Percentiles rank a stretch among this genome's conserved stretches.
Evolutionary conservation across 2,888 invertebrate species (phyloP).

Genomic region (Achlya flavicornis): DNA sequence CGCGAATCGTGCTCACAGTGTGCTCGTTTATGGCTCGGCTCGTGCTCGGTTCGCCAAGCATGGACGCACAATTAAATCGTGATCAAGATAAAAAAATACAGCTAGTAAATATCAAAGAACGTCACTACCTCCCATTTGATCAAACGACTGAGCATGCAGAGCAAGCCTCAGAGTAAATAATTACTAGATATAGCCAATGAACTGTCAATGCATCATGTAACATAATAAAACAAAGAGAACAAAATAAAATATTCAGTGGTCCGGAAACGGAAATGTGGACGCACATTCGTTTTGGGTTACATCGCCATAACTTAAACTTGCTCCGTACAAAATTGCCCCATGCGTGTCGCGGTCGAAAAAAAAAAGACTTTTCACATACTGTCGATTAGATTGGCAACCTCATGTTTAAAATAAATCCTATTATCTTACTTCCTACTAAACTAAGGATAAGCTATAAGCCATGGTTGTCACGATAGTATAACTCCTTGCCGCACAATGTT

Average conservation of each 20-base stretch:
- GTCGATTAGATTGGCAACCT: not conserved
- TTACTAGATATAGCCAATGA: not conserved
- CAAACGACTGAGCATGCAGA: not conserved
- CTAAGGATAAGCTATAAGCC: too few relatives aligned
- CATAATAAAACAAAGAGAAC: conserved; percentile 21
- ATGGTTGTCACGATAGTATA: too few relatives aligned
- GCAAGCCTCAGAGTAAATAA: too few relatives aligned
- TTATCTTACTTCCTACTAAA: too few relatives aligned
- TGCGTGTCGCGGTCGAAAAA: conserved; percentile 18
- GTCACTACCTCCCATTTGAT: not conserved
- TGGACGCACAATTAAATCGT: too few relatives aligned
- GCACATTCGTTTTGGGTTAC: conserved; percentile 40
- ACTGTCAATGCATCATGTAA: conserved; percentile 8
- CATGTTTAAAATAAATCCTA: not conserved
- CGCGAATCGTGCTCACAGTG: too few relatives aligned
- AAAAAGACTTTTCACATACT: conserved; percentile 16
- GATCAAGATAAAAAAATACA: too few relatives aligned
- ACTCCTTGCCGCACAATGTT: too few relatives aligned
- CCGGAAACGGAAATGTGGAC: conserved; percentile 36
- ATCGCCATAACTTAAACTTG: conserved; percentile 44
- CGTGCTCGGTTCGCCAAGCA: too few relatives aligned
- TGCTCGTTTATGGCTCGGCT: too few relatives aligned
- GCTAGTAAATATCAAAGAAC: not conserved
- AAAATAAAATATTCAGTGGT: conserved; percentile 55
- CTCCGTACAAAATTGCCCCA: conserved; percentile 24